These are phyloP conservation scores for Oryzias dopingdopingensis DNA, from an alignment of 2,797 vertebrate genomes.

Conservation along the genomic window DNA sequence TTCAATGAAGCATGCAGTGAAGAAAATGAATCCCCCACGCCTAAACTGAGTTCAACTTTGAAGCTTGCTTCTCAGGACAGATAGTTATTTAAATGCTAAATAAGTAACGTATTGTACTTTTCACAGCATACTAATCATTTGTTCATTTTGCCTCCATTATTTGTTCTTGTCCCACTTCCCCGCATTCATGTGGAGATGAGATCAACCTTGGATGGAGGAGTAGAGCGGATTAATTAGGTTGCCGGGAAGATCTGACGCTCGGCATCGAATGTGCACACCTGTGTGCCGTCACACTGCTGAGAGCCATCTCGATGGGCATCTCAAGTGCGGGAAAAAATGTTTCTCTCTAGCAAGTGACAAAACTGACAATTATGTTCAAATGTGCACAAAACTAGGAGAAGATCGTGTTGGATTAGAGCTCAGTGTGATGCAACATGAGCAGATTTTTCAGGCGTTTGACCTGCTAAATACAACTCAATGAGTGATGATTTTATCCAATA, in stretches of 20 bases:
- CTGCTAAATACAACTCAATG: too few species aligned
- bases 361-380: too few species aligned
- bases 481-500: too few species aligned
- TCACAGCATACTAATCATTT: slow-evolving; percentile 99
- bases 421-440: too few species aligned
- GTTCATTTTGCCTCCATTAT: slow-evolving; percentile 95
- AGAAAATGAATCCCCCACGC: slow-evolving; percentile 99
- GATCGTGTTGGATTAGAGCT: too few species aligned
- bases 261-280: slow-evolving; percentile 40
- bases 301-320: neutral
- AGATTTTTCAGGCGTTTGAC: too few species aligned
- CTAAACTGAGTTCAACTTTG: slow-evolving; percentile 99
- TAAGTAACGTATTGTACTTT: slow-evolving; percentile 99
- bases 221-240: slow-evolving; percentile 76
- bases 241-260: slow-evolving; percentile 51
- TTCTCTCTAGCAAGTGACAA: too few species aligned
- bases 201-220: slow-evolving; percentile 84
- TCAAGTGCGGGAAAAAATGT: too few species aligned
- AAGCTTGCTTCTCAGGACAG: slow-evolving; percentile 95
- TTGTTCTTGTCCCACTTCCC: slow-evolving; percentile 88
- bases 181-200: slow-evolving; percentile 92
- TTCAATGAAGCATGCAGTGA: slow-evolving; percentile 99
- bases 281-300: slow-evolving; percentile 33
- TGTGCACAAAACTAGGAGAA: too few species aligned
- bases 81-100: slow-evolving; percentile 99